A percentile compares a stretch with the other conserved stretches of the same genome.
Evolutionary conservation across 2,888 invertebrate genomes (phyloP).

Genomic region (Spilarctia lutea): DNA sequence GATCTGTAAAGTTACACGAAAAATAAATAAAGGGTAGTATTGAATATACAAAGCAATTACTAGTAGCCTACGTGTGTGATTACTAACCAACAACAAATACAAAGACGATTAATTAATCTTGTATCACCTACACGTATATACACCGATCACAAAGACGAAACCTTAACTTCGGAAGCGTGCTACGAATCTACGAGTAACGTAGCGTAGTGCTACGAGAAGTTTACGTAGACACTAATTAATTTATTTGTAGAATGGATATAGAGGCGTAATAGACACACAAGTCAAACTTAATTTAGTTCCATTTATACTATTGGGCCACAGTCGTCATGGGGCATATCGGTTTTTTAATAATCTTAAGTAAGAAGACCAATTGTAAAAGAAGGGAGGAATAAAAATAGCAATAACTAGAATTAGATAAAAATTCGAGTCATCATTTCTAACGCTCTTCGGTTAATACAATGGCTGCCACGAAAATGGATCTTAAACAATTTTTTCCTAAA

Average conservation of each 20-base stretch:
- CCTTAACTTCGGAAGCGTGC: slow-evolving; percentile 41
- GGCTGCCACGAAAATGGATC: too few relatives aligned
- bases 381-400: too few relatives aligned
- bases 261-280: not conserved
- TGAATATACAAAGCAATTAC: not conserved
- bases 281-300: not conserved
- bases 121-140: slow-evolving; percentile 15
- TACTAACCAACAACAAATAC: slow-evolving; percentile 23
- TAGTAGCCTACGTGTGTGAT: not conserved
- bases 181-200: slow-evolving; percentile 50
- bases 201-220: slow-evolving; percentile 25
- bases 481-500: too few relatives aligned
- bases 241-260: not conserved
- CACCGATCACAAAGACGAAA: slow-evolving; percentile 27
- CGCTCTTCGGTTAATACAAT: too few relatives aligned
- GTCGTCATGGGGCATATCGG: not conserved
- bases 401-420: too few relatives aligned
- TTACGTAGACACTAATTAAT: not conserved
- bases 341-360: not conserved
- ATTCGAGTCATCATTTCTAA: too few relatives aligned
- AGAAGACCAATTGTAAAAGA: not conserved
- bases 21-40: too few relatives aligned
- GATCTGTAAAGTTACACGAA: too few relatives aligned
- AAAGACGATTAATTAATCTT: slow-evolving; percentile 34
- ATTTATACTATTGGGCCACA: not conserved